Conservation (phyloP, 2,888 invertebrate species). For the Isoperla grammatica region DNA sequence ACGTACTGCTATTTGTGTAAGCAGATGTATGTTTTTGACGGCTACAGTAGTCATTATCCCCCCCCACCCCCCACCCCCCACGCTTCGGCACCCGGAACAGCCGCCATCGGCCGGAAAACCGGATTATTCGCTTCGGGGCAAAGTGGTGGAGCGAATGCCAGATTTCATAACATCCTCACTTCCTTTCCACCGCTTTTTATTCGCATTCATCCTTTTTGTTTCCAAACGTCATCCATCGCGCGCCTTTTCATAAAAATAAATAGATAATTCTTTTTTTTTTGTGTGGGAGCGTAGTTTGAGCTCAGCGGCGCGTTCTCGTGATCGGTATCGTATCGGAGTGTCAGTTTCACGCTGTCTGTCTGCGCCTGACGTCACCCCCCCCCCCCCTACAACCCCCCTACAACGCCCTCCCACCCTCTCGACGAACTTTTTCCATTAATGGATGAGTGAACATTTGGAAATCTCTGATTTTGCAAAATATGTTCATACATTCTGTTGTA, state of each 20-base stretch:
- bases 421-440: not conserved
- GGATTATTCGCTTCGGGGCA: conserved; percentile 30
- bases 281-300: conserved; percentile 16
- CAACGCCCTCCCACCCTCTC: not conserved
- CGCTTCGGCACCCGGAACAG: conserved; percentile 17
- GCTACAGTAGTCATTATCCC: not conserved
- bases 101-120: conserved; percentile 29
- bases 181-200: conserved; percentile 2
- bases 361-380: not conserved
- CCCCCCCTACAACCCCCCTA: not conserved
- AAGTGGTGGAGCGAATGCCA: conserved; percentile 31
- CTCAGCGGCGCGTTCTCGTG: conserved; percentile 10
- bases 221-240: not conserved
- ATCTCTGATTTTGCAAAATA: no score
- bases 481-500: no score
- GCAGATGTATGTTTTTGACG: not conserved
- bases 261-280: conserved; percentile 9
- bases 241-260: not conserved
- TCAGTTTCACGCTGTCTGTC: conserved; percentile 13
- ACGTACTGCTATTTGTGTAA: no score
- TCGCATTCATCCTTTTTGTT: conserved; percentile 9
- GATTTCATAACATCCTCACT: conserved; percentile 22
- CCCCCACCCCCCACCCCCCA: not conserved
- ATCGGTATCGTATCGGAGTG: conserved; percentile 17
- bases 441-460: no score